A percentile compares a stretch with the other conserved stretches of the same genome.
Conservation (phyloP, 2,113 vertebrate species). For the Orientallactaga bullata region DNA sequence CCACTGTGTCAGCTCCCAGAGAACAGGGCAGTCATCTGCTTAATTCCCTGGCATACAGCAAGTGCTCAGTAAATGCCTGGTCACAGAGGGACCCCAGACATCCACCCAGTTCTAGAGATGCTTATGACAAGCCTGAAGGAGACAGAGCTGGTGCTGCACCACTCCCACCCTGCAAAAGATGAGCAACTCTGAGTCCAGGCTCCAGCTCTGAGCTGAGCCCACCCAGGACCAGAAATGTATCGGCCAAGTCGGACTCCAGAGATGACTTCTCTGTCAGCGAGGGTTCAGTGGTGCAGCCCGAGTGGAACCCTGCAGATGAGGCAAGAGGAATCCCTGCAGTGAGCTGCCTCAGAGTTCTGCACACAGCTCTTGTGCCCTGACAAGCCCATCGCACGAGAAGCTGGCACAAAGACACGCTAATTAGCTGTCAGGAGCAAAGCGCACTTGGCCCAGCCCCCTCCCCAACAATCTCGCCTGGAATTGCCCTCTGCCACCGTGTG, state of each 20-base stretch:
- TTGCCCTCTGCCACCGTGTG: conserved; percentile 73
- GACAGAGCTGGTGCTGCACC: fast-evolving
- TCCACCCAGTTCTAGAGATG: not conserved
- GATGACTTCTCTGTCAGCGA: not conserved
- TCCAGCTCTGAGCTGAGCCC: not conserved
- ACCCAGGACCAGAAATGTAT: fast-evolving
- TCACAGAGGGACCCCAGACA: fast-evolving
- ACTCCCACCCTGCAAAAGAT: fast-evolving
- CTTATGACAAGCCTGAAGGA: fast-evolving
- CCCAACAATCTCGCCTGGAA: conserved; percentile 55
- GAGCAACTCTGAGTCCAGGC: fast-evolving
- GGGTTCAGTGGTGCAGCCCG: not conserved
- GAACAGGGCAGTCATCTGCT: not conserved
- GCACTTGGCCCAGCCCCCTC: conserved; percentile 53
- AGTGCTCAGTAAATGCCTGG: fast-evolving
- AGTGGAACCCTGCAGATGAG: not conserved
- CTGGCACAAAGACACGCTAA: conserved; percentile 66
- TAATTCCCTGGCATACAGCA: too few relatives aligned
- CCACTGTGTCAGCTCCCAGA: not conserved
- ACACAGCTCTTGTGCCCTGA: not conserved
- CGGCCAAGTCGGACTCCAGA: not conserved
- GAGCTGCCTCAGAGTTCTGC: not conserved
- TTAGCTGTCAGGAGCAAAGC: conserved; percentile 74
- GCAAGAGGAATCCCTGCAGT: not conserved
- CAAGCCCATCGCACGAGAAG: conserved; percentile 24